Evolutionary conservation across 2,113 vertebrate genomes (phyloP), one percentile per base, ranked within the genome.

Genomic region (Chaetorhynchus papuensis): DNA sequence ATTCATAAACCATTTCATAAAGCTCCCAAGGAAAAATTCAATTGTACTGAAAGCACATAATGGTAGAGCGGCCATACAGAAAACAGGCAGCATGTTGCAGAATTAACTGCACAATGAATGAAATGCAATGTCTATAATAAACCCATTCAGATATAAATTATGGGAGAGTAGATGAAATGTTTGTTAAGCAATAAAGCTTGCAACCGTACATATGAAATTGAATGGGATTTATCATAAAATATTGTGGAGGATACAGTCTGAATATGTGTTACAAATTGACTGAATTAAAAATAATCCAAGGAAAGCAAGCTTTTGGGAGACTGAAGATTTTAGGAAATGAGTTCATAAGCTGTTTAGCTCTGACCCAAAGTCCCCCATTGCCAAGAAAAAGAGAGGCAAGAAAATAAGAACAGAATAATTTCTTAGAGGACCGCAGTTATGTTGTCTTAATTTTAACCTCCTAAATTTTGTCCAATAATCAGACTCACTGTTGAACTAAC

Each of bases 61-160:
- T 98, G 97, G 98, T 97, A 97, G 95, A 97, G 97, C 90, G 86
- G 86, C 97, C 97, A 98, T 96, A 97, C 95, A 97, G 98, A 97
- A 97, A 97, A 96, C 97, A 98, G 97, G 94, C 96, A 96, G 97
- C 98, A 95, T 97, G 97, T 96, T 97, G 94, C 94, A 95, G 96
- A 98, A 98, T 98, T 98, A 98, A 98, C 96, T 96, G 98, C 97
- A 98, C 97, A 98, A 98, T 98, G 98, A 98, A 98, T 98, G 98
- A 97, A 98, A 98, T 96, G 97, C 97, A 97, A 87, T 88, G 96
- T 97, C 97, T 98, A 87, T 98, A 98, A 98, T 98, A 98, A 98
- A 98, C 97, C 92, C 98, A 98, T 98, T 98, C 98, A 97, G 97
- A 98, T 98, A 98, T 98, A 98, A 98, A 98, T 98, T 98, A 98